Conservation (phyloP, 2,113 vertebrate genomes). For the Aramus guarauna region DNA sequence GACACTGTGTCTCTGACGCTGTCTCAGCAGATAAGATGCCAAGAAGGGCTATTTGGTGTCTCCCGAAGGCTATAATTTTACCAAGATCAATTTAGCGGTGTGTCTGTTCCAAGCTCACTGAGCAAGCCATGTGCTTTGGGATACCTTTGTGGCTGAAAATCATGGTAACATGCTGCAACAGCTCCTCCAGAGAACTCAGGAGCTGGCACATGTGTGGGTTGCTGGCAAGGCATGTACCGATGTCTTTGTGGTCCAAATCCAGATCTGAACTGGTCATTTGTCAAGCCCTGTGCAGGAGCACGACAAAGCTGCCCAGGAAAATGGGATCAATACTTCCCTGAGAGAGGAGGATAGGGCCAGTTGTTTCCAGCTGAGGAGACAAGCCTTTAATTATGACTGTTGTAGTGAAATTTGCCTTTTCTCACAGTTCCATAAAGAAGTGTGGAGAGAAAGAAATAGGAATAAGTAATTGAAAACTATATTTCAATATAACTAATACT, state of each 20-base stretch:
- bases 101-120: background rate
- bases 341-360: background rate
- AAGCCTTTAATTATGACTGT: background rate
- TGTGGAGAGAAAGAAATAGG: background rate
- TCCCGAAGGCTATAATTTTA: background rate
- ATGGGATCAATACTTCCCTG: background rate
- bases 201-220: accelerated
- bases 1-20: background rate
- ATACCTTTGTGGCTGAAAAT: background rate
- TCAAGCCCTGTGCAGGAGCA: background rate
- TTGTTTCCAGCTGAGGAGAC: background rate
- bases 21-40: background rate
- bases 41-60: background rate
- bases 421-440: background rate
- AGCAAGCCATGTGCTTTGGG: background rate
- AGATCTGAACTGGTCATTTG: background rate
- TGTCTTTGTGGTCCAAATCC: background rate
- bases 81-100: background rate
- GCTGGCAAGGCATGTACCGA: background rate
- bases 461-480: background rate
- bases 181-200: background rate
- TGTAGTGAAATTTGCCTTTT: background rate
- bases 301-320: background rate
- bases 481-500: background rate
- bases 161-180: background rate